Evolutionary conservation across 37 sponge, comb jelly and placozoan species (phyloP), one percentile per base, ranked within the genome.

Genomic region (Oscarella lobularis): DNA sequence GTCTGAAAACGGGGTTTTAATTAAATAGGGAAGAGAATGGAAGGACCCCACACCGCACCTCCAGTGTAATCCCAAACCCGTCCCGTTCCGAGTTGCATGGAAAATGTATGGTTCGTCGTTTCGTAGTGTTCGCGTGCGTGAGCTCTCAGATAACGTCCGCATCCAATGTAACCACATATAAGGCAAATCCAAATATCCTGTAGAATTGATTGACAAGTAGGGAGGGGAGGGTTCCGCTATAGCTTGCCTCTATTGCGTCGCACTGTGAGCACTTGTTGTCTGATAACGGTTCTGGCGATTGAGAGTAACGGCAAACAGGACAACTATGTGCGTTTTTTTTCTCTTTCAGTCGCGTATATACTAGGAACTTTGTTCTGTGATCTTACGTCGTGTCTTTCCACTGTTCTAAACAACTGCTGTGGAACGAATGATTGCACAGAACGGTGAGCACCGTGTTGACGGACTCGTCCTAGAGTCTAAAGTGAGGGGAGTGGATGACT

Each of bases 51-150:
- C n/a, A 32, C 6, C 55, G 9, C 4, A 91, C 92, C 92, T 87
- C 90, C 94, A 39, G 80, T 75, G 66, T 97, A 97, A 78, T 97
- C 95, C 98, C 98, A 97, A 32, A 97, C 98, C 73, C 98, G 54
- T 55, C 84, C 82, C 0, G 78, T 84, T 20, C 83, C 92, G 1
- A 97, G 60, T 33, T 90, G 85, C 98, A 97, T 97, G 31, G 95
- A 67, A 73, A 83, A 97, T 2, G 98, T 90, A 76, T 97, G 98
- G 55, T 90, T 84, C 0, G 98, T 97, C 40, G 79, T 33, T 66
- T 73, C 73, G 76, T 86, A 95, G 67, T 95, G 95, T 0, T 20
- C 78, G 66, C 79, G 67, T 54, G 96, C 93, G 67, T 95, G 96
- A 27, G 88, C 87, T 31, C 84, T 83, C 31, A 75, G 74, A 33